These are phyloP conservation scores for Anser cygnoides DNA, from an alignment of 2,113 vertebrate genomes.

Conservation along the genomic window DNA sequence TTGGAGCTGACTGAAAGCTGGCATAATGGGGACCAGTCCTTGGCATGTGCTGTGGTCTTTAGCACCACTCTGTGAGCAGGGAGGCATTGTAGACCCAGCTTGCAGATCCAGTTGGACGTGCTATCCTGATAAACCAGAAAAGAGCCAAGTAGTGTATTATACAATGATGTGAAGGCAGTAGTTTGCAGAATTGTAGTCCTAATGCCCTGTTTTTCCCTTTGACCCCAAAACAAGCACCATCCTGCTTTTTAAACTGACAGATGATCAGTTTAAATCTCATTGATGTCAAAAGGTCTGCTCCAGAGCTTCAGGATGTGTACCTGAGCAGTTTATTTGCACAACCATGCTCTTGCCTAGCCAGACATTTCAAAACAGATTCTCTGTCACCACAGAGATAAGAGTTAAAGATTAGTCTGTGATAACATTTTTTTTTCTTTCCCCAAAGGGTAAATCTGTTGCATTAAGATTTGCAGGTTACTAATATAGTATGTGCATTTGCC, in stretches of 20 bases:
- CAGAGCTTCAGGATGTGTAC: background rate
- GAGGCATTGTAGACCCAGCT: background rate
- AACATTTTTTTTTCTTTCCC: background rate
- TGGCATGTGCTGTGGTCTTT: background rate
- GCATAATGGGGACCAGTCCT: background rate
- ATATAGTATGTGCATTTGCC: background rate
- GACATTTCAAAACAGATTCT: background rate
- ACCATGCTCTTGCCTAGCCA: background rate
- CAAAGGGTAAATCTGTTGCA: background rate
- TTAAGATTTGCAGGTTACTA: background rate
- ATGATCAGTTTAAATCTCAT: background rate
- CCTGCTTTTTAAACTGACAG: background rate
- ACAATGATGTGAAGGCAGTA: accelerated
- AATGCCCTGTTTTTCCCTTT: background rate
- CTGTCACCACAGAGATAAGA: background rate
- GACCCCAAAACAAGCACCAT: background rate
- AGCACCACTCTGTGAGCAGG: background rate
- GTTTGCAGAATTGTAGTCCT: background rate
- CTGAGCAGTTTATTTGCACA: background rate
- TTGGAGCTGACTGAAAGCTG: background rate
- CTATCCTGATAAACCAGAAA: background rate
- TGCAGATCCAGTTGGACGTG: background rate
- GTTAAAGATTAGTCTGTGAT: background rate
- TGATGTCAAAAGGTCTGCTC: background rate
- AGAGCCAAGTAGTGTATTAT: accelerated